These are phyloP conservation scores for Rhyacichthys aspro DNA, from an alignment of 2,797 vertebrate species.

Conservation along the genomic window DNA sequence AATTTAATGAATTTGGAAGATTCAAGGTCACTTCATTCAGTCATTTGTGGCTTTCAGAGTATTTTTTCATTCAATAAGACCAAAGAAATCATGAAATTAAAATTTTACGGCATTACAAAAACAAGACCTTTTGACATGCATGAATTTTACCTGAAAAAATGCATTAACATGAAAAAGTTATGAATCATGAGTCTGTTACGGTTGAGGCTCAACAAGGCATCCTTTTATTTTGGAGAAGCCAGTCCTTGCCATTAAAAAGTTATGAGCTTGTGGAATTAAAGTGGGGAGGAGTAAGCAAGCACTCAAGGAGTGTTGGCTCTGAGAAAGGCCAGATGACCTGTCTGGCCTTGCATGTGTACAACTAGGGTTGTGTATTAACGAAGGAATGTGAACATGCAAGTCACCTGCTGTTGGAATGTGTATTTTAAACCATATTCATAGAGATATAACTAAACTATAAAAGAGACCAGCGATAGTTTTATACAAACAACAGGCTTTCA, in stretches of 20 bases:
- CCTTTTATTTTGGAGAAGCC: constrained; percentile 40
- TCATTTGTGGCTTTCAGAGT: constrained; percentile 18
- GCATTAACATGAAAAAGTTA: constrained; percentile 50
- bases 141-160: constrained; percentile 57
- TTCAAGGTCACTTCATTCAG: constrained; percentile 52
- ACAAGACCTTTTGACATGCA: constrained; percentile 50
- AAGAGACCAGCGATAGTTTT: constrained; percentile 41
- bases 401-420: constrained; percentile 44
- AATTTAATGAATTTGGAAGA: constrained; percentile 40
- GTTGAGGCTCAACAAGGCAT: constrained; percentile 33
- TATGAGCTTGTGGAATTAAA: constrained; percentile 37
- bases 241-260: constrained; percentile 43
- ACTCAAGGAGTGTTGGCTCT: constrained; percentile 31
- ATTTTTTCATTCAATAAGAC: constrained; percentile 32
- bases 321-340: constrained; percentile 62
- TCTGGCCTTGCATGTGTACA: constrained; percentile 39
- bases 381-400: constrained; percentile 15
- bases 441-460: constrained; percentile 51
- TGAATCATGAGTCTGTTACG: constrained; percentile 15
- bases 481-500: constrained; percentile 66
- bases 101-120: constrained; percentile 52
- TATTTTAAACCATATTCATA: constrained; percentile 46
- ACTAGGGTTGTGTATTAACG: constrained; percentile 24
- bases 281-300: constrained; percentile 15
- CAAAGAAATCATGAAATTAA: constrained; percentile 42